Percentiles rank a stretch among this genome's conserved stretches.
These are phyloP conservation scores for Neogobius melanostomus DNA, from an alignment of 2,113 vertebrate species.

Conservation along the genomic window DNA sequence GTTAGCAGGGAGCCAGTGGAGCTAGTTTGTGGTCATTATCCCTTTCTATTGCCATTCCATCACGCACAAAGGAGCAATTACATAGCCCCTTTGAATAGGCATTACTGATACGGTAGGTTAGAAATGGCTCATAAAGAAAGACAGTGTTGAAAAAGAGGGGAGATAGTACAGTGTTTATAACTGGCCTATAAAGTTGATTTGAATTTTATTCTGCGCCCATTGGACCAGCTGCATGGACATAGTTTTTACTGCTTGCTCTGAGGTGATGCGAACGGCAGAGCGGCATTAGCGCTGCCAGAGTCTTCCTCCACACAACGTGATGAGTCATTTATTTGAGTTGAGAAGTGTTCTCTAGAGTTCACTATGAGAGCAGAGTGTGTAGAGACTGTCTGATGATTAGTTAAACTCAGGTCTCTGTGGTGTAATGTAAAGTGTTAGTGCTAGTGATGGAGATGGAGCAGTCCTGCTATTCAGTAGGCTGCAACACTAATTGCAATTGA, in stretches of 20 bases:
- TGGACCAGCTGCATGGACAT: conserved; percentile 24
- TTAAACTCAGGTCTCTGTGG: neutral
- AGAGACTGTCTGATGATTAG: conserved; percentile 11
- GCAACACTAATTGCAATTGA: too few relatives aligned
- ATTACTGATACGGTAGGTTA: neutral
- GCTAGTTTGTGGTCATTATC: conserved; percentile 14
- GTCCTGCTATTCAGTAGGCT: too few relatives aligned
- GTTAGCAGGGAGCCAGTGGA: neutral
- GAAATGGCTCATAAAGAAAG: conserved; percentile 35
- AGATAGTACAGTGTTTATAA: conserved; percentile 23
- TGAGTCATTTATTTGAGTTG: conserved; percentile 59
- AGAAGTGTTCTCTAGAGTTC: conserved; percentile 51
- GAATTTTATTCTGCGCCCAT: conserved; percentile 48
- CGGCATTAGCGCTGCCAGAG: conserved; percentile 23
- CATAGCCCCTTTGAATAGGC: neutral
- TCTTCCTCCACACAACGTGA: conserved; percentile 51
- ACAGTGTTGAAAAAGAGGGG: conserved; percentile 5
- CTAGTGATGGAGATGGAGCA: too few relatives aligned
- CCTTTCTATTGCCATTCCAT: conserved; percentile 21
- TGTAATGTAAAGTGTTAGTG: neutral
- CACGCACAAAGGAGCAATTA: conserved; percentile 20
- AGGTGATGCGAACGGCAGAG: conserved; percentile 43
- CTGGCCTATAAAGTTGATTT: conserved; percentile 50
- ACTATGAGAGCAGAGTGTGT: conserved; percentile 33
- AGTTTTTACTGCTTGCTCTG: conserved; percentile 17